Percentiles rank a stretch among this genome's conserved stretches.
These are phyloP conservation scores for Cephalopterus ornatus DNA, from an alignment of 2,113 vertebrate species.

Conservation along the genomic window DNA sequence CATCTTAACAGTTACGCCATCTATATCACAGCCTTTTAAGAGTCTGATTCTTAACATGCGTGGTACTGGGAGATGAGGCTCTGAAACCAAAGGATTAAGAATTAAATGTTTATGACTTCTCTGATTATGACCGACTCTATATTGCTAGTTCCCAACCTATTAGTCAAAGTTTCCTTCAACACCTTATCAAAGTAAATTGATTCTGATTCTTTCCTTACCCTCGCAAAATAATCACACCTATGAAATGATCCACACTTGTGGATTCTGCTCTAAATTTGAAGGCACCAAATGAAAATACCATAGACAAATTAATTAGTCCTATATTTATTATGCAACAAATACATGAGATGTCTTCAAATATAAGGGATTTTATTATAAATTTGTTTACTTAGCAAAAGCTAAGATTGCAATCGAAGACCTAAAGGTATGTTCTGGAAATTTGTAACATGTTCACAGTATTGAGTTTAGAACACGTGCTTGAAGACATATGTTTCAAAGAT, in stretches of 20 bases:
- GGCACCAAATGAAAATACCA: not conserved
- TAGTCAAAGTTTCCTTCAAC: not conserved
- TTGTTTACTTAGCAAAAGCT: not conserved
- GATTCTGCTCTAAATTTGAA: not conserved
- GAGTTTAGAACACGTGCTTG: not conserved
- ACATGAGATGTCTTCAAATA: not conserved
- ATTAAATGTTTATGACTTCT: not conserved
- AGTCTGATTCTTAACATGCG: not conserved
- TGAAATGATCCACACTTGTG: no score
- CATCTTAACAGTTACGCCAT: not conserved
- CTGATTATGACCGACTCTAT: not conserved
- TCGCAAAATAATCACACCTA: not conserved
- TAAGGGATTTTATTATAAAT: not conserved
- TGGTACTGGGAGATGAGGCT: not conserved
- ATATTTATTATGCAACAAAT: not conserved
- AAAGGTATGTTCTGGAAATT: not conserved
- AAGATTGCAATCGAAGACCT: not conserved
- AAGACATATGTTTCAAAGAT: not conserved
- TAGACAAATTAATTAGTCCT: not conserved
- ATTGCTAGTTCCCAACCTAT: not conserved
- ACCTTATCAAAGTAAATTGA: not conserved
- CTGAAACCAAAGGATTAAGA: not conserved
- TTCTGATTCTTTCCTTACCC: not conserved
- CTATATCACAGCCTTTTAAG: not conserved
- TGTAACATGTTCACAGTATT: rapidly evolving